Evolutionary conservation across 2,888 invertebrate genomes (phyloP).

Genomic region (Glomeris marginata): DNA sequence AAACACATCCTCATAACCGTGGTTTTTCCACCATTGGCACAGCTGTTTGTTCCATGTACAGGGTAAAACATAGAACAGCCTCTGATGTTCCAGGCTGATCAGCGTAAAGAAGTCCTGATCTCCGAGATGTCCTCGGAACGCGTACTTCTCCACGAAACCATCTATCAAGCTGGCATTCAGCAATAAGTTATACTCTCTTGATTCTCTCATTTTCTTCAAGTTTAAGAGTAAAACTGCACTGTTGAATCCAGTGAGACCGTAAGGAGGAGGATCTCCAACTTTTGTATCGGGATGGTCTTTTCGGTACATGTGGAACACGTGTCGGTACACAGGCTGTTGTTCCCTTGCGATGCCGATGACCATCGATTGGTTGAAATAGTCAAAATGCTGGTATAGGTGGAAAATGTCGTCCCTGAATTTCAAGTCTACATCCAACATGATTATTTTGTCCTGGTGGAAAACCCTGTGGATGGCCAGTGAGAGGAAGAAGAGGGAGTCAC

Average conservation of each 20-base stretch:
- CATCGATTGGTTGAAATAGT: slow-evolving; percentile 44
- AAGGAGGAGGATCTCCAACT: slow-evolving; percentile 41
- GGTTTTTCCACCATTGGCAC: slow-evolving; percentile 64
- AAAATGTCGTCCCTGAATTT: slow-evolving; percentile 52
- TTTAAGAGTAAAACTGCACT: slow-evolving; percentile 61
- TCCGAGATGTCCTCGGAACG: slow-evolving; percentile 50
- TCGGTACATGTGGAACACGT: slow-evolving; percentile 52
- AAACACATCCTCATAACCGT: slow-evolving; percentile 56
- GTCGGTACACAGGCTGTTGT: slow-evolving; percentile 60
- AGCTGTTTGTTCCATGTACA: slow-evolving; percentile 69
- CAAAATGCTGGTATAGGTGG: slow-evolving; percentile 49
- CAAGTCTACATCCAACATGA: slow-evolving; percentile 62
- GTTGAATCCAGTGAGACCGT: slow-evolving; percentile 53
- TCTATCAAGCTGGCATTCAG: slow-evolving; percentile 24
- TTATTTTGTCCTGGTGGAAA: slow-evolving; percentile 43
- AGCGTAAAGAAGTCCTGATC: slow-evolving; percentile 70
- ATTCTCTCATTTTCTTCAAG: slow-evolving; percentile 47
- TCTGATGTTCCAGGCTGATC: slow-evolving; percentile 49
- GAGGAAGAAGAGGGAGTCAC: slow-evolving; percentile 60
- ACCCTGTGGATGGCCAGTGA: slow-evolving; percentile 56
- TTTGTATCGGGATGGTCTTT: slow-evolving; percentile 42
- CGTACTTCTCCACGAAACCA: slow-evolving; percentile 28
- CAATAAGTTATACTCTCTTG: slow-evolving; percentile 42
- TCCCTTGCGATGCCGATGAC: slow-evolving; percentile 58
- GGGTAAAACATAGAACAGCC: slow-evolving; percentile 53